Evolutionary conservation across 1,140 invertebrate genomes (phyloP).

Genomic region (Drosophila pallidifrons): DNA sequence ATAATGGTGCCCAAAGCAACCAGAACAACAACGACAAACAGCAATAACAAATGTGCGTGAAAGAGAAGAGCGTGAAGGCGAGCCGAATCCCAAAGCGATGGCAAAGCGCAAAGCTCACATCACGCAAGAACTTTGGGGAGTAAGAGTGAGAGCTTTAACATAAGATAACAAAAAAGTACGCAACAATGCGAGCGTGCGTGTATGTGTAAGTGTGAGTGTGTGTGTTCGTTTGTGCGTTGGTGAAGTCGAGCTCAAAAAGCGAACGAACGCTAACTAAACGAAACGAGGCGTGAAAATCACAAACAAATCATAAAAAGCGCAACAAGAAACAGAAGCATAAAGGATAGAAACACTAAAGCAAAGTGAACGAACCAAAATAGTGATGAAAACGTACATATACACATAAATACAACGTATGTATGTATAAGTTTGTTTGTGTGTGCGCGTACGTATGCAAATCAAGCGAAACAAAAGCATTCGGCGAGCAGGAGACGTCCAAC

Average conservation of each 20-base stretch:
- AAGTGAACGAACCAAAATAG: not conserved
- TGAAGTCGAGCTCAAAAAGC: slow-evolving; percentile 56
- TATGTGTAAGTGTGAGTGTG: not conserved
- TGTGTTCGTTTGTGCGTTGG: slow-evolving; percentile 11
- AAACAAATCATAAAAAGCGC: slow-evolving; percentile 80
- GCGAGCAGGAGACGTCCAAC: slow-evolving; percentile 1
- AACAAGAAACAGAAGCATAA: slow-evolving; percentile 60
- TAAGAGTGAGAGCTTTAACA: slow-evolving; percentile 8
- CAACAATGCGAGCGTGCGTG: slow-evolving; percentile 3
- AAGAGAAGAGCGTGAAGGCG: slow-evolving; percentile 18
- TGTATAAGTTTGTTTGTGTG: not conserved
- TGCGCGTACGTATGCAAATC: slow-evolving; percentile 65
- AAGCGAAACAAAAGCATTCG: slow-evolving; percentile 58
- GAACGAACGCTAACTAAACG: slow-evolving; percentile 59
- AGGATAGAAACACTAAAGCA: slow-evolving; percentile 17
- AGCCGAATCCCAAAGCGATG: slow-evolving; percentile 49
- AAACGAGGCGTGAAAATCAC: slow-evolving; percentile 81
- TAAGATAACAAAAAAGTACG: slow-evolving; percentile 52
- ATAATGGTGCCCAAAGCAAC: slow-evolving; percentile 10
- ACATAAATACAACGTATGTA: not conserved
- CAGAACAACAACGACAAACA: slow-evolving; percentile 4
- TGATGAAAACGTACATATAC: slow-evolving; percentile 16
- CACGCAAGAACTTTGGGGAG: slow-evolving; percentile 34
- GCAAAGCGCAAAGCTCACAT: slow-evolving; percentile 61
- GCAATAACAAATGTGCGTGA: slow-evolving; percentile 16